A percentile compares a stretch with the other conserved stretches of the same genome.
Conservation (phyloP, 2,888 invertebrate species). For the Sinohyriopsis cumingii region DNA sequence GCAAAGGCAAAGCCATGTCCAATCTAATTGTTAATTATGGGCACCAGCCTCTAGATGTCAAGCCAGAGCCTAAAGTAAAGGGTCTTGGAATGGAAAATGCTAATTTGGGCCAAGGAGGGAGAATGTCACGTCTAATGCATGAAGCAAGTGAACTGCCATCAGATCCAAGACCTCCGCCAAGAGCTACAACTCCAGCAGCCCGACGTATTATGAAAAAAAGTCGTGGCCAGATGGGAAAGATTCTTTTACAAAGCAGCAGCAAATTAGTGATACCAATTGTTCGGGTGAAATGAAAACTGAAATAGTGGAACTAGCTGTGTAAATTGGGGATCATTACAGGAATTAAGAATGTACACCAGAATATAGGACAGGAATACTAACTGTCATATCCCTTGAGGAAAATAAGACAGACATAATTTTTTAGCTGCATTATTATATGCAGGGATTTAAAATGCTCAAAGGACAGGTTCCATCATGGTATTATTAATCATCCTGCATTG, state of each 20-base stretch:
- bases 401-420: too few relatives aligned
- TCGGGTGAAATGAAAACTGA: too few relatives aligned
- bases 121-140: conserved; percentile 62
- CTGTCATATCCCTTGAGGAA: too few relatives aligned
- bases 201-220: conserved; percentile 48
- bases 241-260: conserved; percentile 41
- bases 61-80: conserved; percentile 53
- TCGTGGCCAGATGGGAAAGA: conserved; percentile 51
- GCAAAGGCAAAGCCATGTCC: conserved; percentile 54
- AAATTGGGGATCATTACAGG: too few relatives aligned
- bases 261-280: too few relatives aligned
- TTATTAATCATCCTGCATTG: too few relatives aligned
- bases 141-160: conserved; percentile 46
- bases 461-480: too few relatives aligned
- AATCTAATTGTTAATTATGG: conserved; percentile 54
- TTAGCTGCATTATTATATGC: too few relatives aligned
- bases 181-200: conserved; percentile 49
- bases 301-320: too few relatives aligned
- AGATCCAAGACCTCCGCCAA: conserved; percentile 47
- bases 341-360: too few relatives aligned
- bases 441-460: too few relatives aligned
- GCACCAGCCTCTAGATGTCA: conserved; percentile 36
- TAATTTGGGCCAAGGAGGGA: conserved; percentile 54
- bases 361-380: too few relatives aligned
- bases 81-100: conserved; percentile 49